These are phyloP conservation scores for Typhlomys cinereus DNA, from an alignment of 2,113 vertebrate species.

Conservation along the genomic window DNA sequence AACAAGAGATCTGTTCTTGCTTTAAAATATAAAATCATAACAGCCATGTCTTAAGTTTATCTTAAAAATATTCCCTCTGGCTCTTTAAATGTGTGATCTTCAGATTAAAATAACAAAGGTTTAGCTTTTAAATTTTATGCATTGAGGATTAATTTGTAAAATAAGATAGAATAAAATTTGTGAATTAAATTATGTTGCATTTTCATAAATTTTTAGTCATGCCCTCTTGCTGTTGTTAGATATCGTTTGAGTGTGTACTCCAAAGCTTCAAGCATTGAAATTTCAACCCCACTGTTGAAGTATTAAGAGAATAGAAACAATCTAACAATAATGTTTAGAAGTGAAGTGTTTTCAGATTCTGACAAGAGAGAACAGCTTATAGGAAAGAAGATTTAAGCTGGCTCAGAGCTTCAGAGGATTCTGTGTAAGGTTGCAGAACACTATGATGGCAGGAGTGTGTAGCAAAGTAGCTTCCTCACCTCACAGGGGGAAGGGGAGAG, in stretches of 20 bases:
- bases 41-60: neutral
- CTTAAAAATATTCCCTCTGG: neutral
- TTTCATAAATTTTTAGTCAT: slow-evolving; percentile 20
- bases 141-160: neutral
- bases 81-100: slow-evolving; percentile 7
- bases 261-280: neutral
- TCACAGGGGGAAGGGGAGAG: neutral
- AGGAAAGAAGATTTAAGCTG: neutral
- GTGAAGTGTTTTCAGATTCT: neutral
- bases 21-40: slow-evolving; percentile 49
- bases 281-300: neutral
- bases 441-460: neutral
- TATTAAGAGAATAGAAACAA: neutral
- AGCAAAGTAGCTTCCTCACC: neutral
- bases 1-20: neutral
- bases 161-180: slow-evolving; percentile 31
- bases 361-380: neutral
- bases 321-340: neutral
- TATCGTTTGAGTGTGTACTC: neutral
- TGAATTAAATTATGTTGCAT: neutral
- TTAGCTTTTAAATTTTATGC: neutral
- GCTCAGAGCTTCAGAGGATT: neutral
- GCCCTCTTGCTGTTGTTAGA: neutral
- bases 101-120: slow-evolving; percentile 24
- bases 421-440: too few relatives aligned